Base-by-base conservation (phyloP, 2,888 invertebrate species). In the Hirtodrosophila trivittata region DNA sequence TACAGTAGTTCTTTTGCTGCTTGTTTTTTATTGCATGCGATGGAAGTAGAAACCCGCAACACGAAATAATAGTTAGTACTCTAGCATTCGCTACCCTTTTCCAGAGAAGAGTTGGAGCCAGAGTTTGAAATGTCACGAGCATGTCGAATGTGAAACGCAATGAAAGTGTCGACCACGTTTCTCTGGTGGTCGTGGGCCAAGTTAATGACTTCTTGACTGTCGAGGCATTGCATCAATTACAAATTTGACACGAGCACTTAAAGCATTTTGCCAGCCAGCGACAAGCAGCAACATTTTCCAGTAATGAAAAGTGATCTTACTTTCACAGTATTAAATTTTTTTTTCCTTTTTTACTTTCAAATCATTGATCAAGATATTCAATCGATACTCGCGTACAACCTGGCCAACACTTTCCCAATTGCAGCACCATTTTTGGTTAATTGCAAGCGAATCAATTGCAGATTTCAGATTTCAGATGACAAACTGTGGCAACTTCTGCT, bases 301-400 rank as follows among this genome's bases (percentile, higher is more conserved):
- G 47, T 69, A 62, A 84, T 73, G 67, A 82, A 82, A 84, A 75
- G 69, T 68, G 67, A 85, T 81, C 58, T 83, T 69, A 81, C 78
- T 83, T 78, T 77, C 71, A 77, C 71, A 52, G 50, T 45, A 56
- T 49, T 43, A 46, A 47, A 41, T 37, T 43, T 62, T 39, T 64
- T 56, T 51, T 65, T 64, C 55, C 47, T 65, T 66, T 51, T 66
- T 75, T 60, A 81, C 80, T 81, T 81, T 81, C 80, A 76, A 75
- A 86, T 83, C 70, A 86, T 70, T 78, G 81, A 86, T 86, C 73
- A 78, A 86, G 63, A 78, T 83, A 52, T 75, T 73, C 69, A 76
- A 83, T 75, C 65, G 65, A 75, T 75, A 41, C 13, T 21, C 32
- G 9, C 13, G 12, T 51, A 43, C 49, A 43, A 45, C 51, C 62